Evolutionary conservation across 2,113 vertebrate species (phyloP), one percentile per base, ranked within the genome.

Genomic region (Psettodes erumei): DNA sequence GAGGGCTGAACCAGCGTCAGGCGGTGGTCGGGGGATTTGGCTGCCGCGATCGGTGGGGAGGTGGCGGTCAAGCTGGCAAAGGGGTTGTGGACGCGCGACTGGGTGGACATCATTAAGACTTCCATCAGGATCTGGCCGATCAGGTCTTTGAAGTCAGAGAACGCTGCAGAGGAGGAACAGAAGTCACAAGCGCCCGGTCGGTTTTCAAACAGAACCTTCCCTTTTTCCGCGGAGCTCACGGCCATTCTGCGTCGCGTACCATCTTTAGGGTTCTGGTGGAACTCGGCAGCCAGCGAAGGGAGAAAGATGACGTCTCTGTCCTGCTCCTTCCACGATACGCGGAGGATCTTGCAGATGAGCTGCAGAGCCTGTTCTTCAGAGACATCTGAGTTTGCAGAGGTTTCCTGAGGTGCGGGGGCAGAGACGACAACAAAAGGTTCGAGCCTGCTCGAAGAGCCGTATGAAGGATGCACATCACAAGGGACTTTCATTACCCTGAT

Each of bases 51-150:
- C 70, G 97, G 97, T 79, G 97, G 96, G 2, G 98, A 98, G 0
- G 98, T 99, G 76, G 98, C 96, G 2, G 98, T 99, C 93, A 99
- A 93, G 86, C 98, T 99, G 89, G 97, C 96, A 55, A 99, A 99
- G 0, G 98, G 97, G 89, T 99, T 99, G 82, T 98, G 95, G 27
- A 98, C 95, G 86, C 95, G 94, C 0, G 95, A 94, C 88, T 98
- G 97, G 40, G 98, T 96, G 55, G 97, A 99, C 96, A 98, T 97
- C 96, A 99, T 97, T 86, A 99, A 94, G 76, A 98, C 98, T 94
- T 99, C 98, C 97, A 99, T 98, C 89, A 99, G 91, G 86, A 99
- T 98, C 95, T 99, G 98, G 73, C 98, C 95, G 0, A 99, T 99
- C 87, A 99, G 93, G 94, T 99, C 98, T 93, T 99, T 99, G 83